Base-by-base conservation (phyloP, 2,888 invertebrate species). In the Melieria picta region DNA sequence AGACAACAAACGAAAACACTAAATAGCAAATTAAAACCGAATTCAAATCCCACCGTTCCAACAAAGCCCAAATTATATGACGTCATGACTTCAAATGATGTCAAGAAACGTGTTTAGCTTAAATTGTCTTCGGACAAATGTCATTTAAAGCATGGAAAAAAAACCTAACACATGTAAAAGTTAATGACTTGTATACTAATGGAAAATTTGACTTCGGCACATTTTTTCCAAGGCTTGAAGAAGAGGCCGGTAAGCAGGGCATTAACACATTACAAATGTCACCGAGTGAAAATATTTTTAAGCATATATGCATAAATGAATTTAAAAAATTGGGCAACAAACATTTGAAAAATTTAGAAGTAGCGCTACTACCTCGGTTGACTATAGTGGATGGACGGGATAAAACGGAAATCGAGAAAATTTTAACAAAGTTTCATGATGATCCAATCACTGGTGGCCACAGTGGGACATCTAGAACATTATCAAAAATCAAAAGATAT, bases 151-250 rank as follows among this genome's bases (percentile, higher is more conserved):
- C 50, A 48, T 48, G 50, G 50, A 65, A 79, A 48, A 46, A 76
- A 4, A 79, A 77, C 65, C 57, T 80, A 42, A 77, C 76, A 58
- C 69, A 74, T 48, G 72, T 77, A n/a, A 70, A 75, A 72, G 62
- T 76, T 77, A 62, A 75, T 77, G 11, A 75, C 76, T 6, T 78
- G 76, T 47, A 75, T 77, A 71, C 65, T 80, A 43, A 77, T 16
- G 16, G 16, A 16, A 16, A 16, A 16, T 16, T 16, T 16, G 0
- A 16, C 16, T 16, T 16, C 16, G 16, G 16, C 16, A 16, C 16
- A 16, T 16, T 16, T 16, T 16, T 16, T 16, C 16, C 16, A 16
- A 16, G 16, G 16, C 16, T 16, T 16, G 16, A 16, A 16, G 16
- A 16, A 16, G 16, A 16, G 16, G 16, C 16, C 16, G 16, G 16